Base-by-base conservation (phyloP, 2,888 invertebrate species). In the Hybos culiciformis region DNA sequence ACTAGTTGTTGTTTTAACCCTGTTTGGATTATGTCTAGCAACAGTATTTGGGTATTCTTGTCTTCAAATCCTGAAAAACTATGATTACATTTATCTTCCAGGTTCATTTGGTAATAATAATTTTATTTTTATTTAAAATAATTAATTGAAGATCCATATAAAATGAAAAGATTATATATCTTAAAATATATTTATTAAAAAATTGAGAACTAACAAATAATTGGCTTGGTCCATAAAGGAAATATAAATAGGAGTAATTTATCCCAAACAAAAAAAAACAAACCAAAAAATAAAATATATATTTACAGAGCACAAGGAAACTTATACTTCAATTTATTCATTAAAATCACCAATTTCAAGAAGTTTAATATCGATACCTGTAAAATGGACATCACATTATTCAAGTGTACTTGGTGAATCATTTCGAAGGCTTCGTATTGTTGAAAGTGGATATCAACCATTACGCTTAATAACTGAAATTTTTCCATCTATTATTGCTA, bases 401-500 rank as follows among this genome's bases (percentile, higher is more conserved):
- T 66, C 66, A 2, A 58, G 60, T 9, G 57, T 66, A 3, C 23
- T 66, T 24, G 67, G 67, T 0, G 67, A 67, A 49, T 59, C 56
- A 2, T 63, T 62, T 46, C 54, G 57, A 0, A 54, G 60, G 1
- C 57, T 56, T 15, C 49, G 52, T 11, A 51, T 55, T 23, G 48
- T 54, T 3, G 72, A 79, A 49, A 83, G 83, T 57, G 84, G 84
- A 14, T 90, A 87, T 68, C 88, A 90, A 63, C 84, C 80, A 0
- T 63, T 91, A 44, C 77, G 90, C 45, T 70, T 91, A 44, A 80
- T 87, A 11, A 90, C 87, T n/a, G 90, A 91, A 66, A 63, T 91
- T n/a, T 81, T 90, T 49, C 91, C 91, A 0, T 83, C 90, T 1
- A 83, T 86, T 1, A 70, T 90, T 21, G 84, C 87, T 0, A 69